phyloP scores from a whole-genome alignment of 2,888 invertebrate species.

The Cordilura impudica region DNA sequence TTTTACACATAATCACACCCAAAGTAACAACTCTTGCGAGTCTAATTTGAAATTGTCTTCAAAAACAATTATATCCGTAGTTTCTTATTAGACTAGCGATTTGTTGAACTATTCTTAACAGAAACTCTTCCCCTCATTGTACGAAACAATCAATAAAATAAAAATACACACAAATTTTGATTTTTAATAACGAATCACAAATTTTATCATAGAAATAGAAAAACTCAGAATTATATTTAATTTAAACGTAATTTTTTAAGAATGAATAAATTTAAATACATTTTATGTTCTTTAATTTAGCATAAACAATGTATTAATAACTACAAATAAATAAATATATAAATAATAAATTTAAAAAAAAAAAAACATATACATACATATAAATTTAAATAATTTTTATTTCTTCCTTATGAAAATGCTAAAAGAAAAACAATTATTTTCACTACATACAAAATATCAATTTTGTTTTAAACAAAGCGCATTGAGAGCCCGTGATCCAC shows the following conservation, averaged over 20 bases:
- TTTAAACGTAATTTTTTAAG: neutral
- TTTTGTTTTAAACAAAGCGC: no score
- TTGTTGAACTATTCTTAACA: slow-evolving; percentile 67
- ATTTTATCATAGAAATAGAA: neutral
- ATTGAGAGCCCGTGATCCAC: no score
- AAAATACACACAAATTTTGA: neutral
- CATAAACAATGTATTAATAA: neutral
- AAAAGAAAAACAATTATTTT: no score
- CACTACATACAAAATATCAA: no score
- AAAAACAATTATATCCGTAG: slow-evolving; percentile 14
- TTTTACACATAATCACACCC: neutral
- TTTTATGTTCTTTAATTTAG: neutral
- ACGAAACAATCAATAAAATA: neutral
- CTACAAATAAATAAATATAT: no score
- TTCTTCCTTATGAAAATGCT: no score
- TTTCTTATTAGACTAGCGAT: slow-evolving; percentile 78
- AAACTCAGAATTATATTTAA: neutral
- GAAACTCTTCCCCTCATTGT: neutral
- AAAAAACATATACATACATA: no score
- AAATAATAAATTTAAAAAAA: no score
- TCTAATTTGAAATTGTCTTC: slow-evolving; percentile 75
- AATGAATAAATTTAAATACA: neutral
- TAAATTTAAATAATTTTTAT: no score
- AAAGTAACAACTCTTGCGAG: slow-evolving; percentile 75
- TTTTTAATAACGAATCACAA: neutral